A percentile compares a stretch with the other conserved stretches of the same genome.
phyloP scores from a whole-genome alignment of 2,113 vertebrate species.

The Irena cyanogastra region DNA sequence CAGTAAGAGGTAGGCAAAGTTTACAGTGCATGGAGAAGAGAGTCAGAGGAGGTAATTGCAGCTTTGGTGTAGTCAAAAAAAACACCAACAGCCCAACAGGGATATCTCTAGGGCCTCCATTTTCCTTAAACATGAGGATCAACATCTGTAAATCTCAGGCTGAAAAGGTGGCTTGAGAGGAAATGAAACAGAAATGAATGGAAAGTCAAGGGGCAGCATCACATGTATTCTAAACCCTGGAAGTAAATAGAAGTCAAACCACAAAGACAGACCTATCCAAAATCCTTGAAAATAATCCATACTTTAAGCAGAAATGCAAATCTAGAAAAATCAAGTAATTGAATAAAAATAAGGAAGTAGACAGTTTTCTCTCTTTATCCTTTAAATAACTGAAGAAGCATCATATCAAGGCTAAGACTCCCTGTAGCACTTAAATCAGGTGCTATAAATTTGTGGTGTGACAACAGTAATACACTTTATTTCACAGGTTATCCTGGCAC shows the following conservation, averaged over 20 bases:
- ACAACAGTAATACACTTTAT: slow-evolving; percentile 13
- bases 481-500: slow-evolving; percentile 16
- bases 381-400: not conserved
- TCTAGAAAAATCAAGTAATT: not conserved
- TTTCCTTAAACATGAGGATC: not conserved
- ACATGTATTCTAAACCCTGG: not conserved
- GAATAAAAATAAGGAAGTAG: not conserved
- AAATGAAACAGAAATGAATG: not conserved
- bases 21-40: not conserved
- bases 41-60: not conserved
- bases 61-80: not conserved
- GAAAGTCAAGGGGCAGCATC: not conserved
- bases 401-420: not conserved
- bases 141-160: not conserved
- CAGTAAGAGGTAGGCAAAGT: not conserved
- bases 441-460: not conserved
- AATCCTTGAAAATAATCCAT: not conserved
- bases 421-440: not conserved
- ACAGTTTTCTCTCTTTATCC: not conserved
- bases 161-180: not conserved
- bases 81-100: not conserved
- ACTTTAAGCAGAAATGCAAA: not conserved
- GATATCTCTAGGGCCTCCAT: not conserved
- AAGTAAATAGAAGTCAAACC: not conserved
- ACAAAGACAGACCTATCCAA: not conserved